Evolutionary conservation across 2,888 invertebrate genomes (phyloP).

Genomic region (Scaptodrosophila latifasciaeformis): DNA sequence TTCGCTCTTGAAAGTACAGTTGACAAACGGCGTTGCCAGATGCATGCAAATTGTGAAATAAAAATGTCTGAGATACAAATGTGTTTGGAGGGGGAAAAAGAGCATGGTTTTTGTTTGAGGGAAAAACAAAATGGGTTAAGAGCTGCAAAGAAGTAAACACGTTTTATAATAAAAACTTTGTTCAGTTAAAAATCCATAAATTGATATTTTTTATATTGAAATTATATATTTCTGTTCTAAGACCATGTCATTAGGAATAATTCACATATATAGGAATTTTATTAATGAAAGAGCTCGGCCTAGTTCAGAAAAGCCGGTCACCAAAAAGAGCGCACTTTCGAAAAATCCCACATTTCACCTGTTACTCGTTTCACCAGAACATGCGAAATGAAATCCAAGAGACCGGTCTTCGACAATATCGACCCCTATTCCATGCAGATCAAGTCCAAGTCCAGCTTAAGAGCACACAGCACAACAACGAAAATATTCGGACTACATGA

Average conservation of each 20-base stretch:
- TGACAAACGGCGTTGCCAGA: conserved; percentile 61
- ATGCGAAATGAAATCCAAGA: conserved; percentile 43
- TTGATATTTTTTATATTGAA: too few relatives aligned
- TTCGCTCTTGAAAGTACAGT: conserved; percentile 69
- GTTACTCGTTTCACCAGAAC: conserved; percentile 40
- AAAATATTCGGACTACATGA: conserved; percentile 13
- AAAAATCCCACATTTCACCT: conserved; percentile 43
- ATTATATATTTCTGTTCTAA: too few relatives aligned
- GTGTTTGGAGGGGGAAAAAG: too few relatives aligned
- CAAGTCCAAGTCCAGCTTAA: conserved; percentile 68
- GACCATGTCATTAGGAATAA: too few relatives aligned
- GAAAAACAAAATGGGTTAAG: background rate
- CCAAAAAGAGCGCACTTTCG: conserved; percentile 22
- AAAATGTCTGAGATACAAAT: too few relatives aligned
- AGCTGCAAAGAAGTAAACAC: too few relatives aligned
- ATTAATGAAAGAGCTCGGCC: too few relatives aligned
- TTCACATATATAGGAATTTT: too few relatives aligned
- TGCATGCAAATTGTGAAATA: conserved; percentile 37
- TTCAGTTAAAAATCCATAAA: too few relatives aligned
- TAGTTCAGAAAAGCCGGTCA: too few relatives aligned
- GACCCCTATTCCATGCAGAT: conserved; percentile 64
- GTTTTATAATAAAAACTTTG: too few relatives aligned
- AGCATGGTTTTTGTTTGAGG: conserved; percentile 36
- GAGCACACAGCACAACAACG: conserved; percentile 35
- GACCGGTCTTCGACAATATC: conserved; percentile 29